Evolutionary conservation across 2,888 invertebrate genomes (phyloP).

Genomic region (Cephus nigrinus): DNA sequence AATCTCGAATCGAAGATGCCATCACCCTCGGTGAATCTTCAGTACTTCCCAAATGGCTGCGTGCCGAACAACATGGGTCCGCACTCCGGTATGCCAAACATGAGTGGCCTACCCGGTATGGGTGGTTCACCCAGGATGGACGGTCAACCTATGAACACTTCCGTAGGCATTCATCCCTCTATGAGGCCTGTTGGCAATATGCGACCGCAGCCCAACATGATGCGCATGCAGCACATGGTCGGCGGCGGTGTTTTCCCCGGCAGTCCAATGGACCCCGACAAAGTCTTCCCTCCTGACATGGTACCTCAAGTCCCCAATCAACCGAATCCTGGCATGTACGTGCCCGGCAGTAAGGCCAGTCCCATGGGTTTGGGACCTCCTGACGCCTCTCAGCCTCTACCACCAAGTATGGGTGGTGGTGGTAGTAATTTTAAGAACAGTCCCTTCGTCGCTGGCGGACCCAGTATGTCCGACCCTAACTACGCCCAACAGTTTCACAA

Average conservation of each 20-base stretch:
- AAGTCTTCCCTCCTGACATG: conserved; percentile 63
- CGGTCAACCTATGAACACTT: conserved; percentile 67
- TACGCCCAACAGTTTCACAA: conserved; percentile 96
- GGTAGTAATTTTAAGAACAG: conserved; percentile 76
- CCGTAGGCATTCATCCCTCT: conserved; percentile 59
- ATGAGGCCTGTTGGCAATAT: conserved; percentile 66
- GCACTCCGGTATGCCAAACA: conserved; percentile 66
- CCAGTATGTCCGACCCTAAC: conserved; percentile 88
- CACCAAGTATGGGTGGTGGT: conserved; percentile 82
- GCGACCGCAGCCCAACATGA: conserved; percentile 60
- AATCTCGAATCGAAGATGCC: conserved; percentile 78
- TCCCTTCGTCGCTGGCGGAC: conserved; percentile 83
- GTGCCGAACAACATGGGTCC: conserved; percentile 69
- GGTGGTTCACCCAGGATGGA: conserved; percentile 56
- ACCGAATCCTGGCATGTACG: conserved; percentile 72
- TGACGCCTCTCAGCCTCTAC: conserved; percentile 79
- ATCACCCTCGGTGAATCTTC: conserved; percentile 73
- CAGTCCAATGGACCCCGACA: conserved; percentile 62
- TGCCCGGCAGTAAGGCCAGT: conserved; percentile 70
- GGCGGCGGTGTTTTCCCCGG: conserved; percentile 63
- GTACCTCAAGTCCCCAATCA: conserved; percentile 56
- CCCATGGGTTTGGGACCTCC: conserved; percentile 70
- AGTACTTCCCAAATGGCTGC: conserved; percentile 78
- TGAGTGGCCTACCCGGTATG: conserved; percentile 65
- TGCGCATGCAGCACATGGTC: conserved; percentile 65